Percentiles rank a stretch among this genome's conserved stretches.
phyloP scores from a whole-genome alignment of 2,888 invertebrate genomes.

The Lamellibrachia columna region DNA sequence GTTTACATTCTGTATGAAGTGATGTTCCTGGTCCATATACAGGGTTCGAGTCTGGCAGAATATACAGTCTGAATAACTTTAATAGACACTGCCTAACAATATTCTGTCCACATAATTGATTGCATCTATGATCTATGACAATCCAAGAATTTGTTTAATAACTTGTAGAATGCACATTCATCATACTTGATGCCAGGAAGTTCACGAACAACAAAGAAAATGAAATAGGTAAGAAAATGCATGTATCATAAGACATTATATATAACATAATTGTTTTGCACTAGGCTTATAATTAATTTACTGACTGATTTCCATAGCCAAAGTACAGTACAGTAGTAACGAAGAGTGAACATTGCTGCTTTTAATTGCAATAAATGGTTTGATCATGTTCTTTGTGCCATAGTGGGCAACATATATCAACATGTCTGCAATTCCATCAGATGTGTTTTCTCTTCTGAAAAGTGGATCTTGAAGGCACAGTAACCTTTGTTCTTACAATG shows the following conservation, averaged over 20 bases:
- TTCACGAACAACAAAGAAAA: slow-evolving; percentile 61
- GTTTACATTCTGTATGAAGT: background rate
- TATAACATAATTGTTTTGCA: background rate
- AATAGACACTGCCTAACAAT: no score
- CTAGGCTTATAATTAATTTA: background rate
- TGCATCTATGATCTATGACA: slow-evolving; percentile 19
- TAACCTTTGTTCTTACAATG: background rate
- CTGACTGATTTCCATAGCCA: background rate
- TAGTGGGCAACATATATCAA: background rate
- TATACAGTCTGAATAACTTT: background rate
- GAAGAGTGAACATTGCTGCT: background rate
- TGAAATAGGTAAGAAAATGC: slow-evolving; percentile 72
- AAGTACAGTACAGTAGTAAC: background rate
- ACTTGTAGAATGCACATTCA: slow-evolving; percentile 88
- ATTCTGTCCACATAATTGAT: background rate
- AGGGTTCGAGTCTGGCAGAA: background rate
- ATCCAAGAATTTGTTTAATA: slow-evolving; percentile 35
- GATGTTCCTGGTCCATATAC: background rate
- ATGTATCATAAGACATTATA: background rate
- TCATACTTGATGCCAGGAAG: slow-evolving; percentile 74
- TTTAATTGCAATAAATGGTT: background rate
- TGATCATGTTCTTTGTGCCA: background rate
- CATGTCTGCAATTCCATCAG: background rate
- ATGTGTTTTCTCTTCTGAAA: background rate
- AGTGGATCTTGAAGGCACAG: background rate